Conservation (phyloP, 2,888 invertebrate species). For the Abscondita cerata region DNA sequence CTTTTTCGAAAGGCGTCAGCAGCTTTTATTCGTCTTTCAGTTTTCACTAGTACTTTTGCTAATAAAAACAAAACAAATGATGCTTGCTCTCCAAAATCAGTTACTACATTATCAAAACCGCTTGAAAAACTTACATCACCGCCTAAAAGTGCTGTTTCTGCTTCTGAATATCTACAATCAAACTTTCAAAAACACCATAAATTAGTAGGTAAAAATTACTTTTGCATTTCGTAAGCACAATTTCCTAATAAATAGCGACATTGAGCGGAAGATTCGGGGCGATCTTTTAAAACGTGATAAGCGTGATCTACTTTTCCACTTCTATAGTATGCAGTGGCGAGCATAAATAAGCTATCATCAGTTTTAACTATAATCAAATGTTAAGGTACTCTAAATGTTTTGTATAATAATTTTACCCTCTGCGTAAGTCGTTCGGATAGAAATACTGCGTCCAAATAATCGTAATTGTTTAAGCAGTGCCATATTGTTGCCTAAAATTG, state of each 20-base stretch:
- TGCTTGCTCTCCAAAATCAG: slow-evolving; percentile 89
- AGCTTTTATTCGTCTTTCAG: slow-evolving; percentile 77
- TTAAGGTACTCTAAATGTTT: background rate
- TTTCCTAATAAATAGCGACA: slow-evolving; percentile 89
- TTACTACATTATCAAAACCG: slow-evolving; percentile 79
- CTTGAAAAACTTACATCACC: slow-evolving; percentile 61
- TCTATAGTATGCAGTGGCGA: slow-evolving; percentile 95
- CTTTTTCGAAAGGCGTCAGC: slow-evolving; percentile 76
- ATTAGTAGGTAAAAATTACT: slow-evolving; percentile 63
- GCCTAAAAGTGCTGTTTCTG: slow-evolving; percentile 75
- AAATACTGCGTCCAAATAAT: slow-evolving; percentile 95
- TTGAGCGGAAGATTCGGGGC: slow-evolving; percentile 79
- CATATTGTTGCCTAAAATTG: slow-evolving; percentile 92
- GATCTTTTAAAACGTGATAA: slow-evolving; percentile 83
- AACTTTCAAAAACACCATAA: too few species aligned
- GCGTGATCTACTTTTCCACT: slow-evolving; percentile 88
- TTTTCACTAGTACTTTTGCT: slow-evolving; percentile 85
- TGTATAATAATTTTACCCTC: slow-evolving; percentile 75
- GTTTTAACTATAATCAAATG: slow-evolving; percentile 76
- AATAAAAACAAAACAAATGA: slow-evolving; percentile 89
- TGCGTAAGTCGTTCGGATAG: slow-evolving; percentile 94
- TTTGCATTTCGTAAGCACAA: slow-evolving; percentile 91
- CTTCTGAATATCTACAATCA: slow-evolving; percentile 73
- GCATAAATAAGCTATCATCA: slow-evolving; percentile 89
- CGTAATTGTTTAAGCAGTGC: slow-evolving; percentile 98